phyloP scores from a whole-genome alignment of 2,888 invertebrate genomes.

The Lochmaea capreae region DNA sequence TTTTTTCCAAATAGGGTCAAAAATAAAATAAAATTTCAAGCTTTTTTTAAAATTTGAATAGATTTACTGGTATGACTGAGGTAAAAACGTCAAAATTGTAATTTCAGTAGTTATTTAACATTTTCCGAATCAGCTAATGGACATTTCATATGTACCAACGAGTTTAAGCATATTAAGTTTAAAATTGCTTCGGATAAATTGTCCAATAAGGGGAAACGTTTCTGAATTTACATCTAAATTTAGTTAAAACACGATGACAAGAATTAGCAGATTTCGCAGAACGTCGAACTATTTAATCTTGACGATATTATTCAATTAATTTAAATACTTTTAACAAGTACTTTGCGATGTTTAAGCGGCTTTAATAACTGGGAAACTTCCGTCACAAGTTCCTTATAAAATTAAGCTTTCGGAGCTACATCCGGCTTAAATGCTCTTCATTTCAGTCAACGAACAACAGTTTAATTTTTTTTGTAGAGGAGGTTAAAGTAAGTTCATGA shows the following conservation, averaged over 20 bases:
- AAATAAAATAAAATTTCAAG: too few relatives aligned
- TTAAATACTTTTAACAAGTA: slow-evolving; percentile 46
- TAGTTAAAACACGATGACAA: slow-evolving; percentile 35
- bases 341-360: slow-evolving; percentile 42
- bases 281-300: slow-evolving; percentile 37
- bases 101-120: not conserved
- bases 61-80: too few relatives aligned
- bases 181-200: slow-evolving; percentile 10
- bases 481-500: not conserved
- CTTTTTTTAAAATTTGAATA: too few relatives aligned
- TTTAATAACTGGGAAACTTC: slow-evolving; percentile 43
- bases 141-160: not conserved
- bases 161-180: slow-evolving; percentile 6
- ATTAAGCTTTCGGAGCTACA: slow-evolving; percentile 29
- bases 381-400: slow-evolving; percentile 39
- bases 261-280: slow-evolving; percentile 34
- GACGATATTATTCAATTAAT: slow-evolving; percentile 43
- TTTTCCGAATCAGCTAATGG: not conserved
- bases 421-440: slow-evolving; percentile 10
- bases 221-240: slow-evolving; percentile 32
- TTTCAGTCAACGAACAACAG: slow-evolving; percentile 16
- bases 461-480: not conserved
- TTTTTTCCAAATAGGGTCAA: too few relatives aligned
- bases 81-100: too few relatives aligned
- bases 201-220: slow-evolving; percentile 6